Conservation (phyloP, 2,113 vertebrate species). For the Pteruthius melanotis region DNA sequence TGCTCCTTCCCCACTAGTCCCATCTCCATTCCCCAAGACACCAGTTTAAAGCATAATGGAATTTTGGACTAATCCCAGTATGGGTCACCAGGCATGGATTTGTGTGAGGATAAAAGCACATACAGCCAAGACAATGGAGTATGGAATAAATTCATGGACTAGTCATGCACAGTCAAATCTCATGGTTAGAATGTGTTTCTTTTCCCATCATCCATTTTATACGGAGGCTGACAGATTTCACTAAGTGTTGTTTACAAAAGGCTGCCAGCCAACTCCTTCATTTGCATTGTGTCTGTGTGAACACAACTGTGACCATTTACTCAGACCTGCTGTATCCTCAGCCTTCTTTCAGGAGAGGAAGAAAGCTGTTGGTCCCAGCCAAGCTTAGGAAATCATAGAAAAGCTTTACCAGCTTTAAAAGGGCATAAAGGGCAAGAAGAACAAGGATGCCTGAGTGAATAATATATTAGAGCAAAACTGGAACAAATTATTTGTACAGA, state of each 20-base stretch:
- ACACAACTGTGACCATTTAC: neutral
- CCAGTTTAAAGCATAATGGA: neutral
- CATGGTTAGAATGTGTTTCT: neutral
- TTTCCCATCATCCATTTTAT: neutral
- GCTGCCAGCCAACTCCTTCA: neutral
- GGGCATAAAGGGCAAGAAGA: neutral
- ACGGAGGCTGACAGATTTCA: neutral
- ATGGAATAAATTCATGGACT: neutral
- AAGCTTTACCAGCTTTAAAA: neutral
- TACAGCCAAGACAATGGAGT: neutral
- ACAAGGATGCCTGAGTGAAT: neutral
- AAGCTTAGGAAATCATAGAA: neutral
- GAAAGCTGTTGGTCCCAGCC: neutral
- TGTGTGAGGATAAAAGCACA: accelerated
- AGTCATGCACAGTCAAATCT: neutral
- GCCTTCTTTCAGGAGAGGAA: neutral
- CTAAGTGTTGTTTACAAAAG: neutral
- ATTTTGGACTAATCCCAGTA: neutral
- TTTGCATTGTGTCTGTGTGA: neutral
- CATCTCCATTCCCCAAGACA: neutral
- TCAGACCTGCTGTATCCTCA: neutral
- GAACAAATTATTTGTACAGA: neutral
- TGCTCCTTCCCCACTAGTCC: neutral
- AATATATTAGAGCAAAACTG: neutral
- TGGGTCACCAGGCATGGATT: neutral